phyloP scores from a whole-genome alignment of 2,113 vertebrate genomes.

The Hyperopisus bebe region DNA sequence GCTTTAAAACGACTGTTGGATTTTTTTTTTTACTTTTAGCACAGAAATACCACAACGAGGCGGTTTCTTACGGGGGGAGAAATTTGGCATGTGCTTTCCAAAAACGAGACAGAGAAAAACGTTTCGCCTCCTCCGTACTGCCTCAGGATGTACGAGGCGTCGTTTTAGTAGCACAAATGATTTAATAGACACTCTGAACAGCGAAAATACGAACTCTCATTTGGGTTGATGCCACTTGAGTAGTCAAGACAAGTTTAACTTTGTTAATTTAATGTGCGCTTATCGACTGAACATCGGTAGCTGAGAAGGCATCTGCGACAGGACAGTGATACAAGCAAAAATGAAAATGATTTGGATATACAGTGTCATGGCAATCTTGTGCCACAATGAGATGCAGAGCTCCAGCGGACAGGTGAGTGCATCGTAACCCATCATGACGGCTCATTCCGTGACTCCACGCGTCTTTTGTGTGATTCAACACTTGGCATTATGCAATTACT shows the following conservation, averaged over 20 bases:
- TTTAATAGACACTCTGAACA: neutral
- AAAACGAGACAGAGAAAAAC: constrained; percentile 31
- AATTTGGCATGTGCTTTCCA: constrained; percentile 48
- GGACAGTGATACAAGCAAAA: neutral
- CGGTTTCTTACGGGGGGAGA: constrained; percentile 43
- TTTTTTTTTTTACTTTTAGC: constrained; percentile 27
- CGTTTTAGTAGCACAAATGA: constrained; percentile 21
- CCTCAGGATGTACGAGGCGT: constrained; percentile 36
- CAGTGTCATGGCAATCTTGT: constrained; percentile 40
- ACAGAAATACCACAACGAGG: constrained; percentile 35
- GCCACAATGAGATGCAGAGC: constrained; percentile 39
- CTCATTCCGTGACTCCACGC: neutral
- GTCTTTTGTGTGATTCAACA: neutral
- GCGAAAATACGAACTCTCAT: neutral
- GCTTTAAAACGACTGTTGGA: constrained; percentile 13
- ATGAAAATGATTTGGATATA: constrained; percentile 48
- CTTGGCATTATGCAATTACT: neutral
- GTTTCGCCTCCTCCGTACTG: constrained; percentile 18
- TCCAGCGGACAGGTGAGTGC: constrained; percentile 57
- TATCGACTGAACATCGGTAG: neutral
- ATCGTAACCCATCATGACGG: neutral
- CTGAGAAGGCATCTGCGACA: neutral
- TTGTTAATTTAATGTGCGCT: neutral
- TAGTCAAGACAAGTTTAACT: neutral
- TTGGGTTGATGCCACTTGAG: neutral